Evolutionary conservation across 37 sponge, comb jelly and placozoan genomes (phyloP).

Genomic region (Halichondria panicea): DNA sequence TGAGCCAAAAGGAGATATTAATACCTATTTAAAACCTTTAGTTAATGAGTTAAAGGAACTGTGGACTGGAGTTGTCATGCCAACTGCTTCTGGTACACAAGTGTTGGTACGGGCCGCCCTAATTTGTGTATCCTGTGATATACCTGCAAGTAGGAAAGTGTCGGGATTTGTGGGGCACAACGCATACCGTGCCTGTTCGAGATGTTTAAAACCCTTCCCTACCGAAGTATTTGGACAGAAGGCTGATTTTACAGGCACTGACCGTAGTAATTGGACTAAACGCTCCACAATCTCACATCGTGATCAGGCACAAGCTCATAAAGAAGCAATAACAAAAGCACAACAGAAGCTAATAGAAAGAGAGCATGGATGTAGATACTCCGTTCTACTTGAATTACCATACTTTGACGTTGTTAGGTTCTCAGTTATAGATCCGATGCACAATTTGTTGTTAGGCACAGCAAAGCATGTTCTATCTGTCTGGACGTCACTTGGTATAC

Average conservation of each 20-base stretch:
- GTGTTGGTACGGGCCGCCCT: slow-evolving; percentile 32
- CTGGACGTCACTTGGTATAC: too few relatives aligned
- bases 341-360: slow-evolving; percentile 6
- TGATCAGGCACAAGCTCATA: too few relatives aligned
- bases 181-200: background rate
- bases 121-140: too few relatives aligned
- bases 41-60: slow-evolving; percentile 27
- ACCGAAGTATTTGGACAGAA: background rate
- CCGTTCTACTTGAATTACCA: too few relatives aligned
- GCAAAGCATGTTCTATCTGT: too few relatives aligned
- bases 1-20: too few relatives aligned
- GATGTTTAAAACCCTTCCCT: background rate
- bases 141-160: too few relatives aligned
- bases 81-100: background rate
- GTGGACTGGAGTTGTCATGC: background rate
- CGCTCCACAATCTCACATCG: too few relatives aligned
- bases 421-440: too few relatives aligned
- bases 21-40: slow-evolving; percentile 51
- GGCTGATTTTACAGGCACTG: slow-evolving; percentile 29
- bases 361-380: slow-evolving; percentile 40
- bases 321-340: slow-evolving; percentile 28
- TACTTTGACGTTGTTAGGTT: too few relatives aligned
- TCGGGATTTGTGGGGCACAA: too few relatives aligned
- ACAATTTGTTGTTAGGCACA: too few relatives aligned
- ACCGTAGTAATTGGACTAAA: slow-evolving; percentile 8